Conservation (phyloP, 1,140 invertebrate species). For the Pseudomyrmex cubaensis region DNA sequence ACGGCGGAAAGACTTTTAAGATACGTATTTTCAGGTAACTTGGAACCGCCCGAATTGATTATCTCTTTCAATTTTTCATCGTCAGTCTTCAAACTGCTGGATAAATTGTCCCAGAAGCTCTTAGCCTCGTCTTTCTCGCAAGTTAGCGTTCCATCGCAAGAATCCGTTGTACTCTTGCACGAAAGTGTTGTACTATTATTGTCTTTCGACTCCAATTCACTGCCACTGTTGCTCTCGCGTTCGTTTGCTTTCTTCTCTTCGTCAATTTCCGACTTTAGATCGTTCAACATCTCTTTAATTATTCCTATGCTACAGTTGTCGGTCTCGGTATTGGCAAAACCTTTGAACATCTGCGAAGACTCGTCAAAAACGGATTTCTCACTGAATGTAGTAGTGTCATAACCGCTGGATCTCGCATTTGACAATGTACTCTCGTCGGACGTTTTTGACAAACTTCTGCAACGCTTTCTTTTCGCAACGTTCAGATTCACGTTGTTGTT, state of each 20-base stretch:
- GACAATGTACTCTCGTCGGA: constrained; percentile 52
- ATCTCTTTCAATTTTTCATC: constrained; percentile 79
- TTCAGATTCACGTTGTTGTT: constrained; percentile 57
- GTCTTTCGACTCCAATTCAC: not conserved
- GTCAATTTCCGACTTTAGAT: constrained; percentile 51
- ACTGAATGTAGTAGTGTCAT: constrained; percentile 61
- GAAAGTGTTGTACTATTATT: not conserved
- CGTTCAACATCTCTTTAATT: constrained; percentile 63
- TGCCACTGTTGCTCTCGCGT: not conserved
- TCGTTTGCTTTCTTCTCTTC: not conserved
- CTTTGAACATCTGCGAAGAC: constrained; percentile 64
- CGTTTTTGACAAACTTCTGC: constrained; percentile 66
- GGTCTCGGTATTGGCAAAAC: constrained; percentile 52
- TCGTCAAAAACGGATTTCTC: constrained; percentile 32
- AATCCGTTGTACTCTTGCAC: constrained; percentile 11
- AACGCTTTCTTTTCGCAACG: constrained; percentile 6
- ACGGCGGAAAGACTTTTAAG: not conserved
- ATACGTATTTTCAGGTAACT: constrained; percentile 44
- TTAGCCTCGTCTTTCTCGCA: not conserved
- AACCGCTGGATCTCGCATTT: constrained; percentile 68
- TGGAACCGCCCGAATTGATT: constrained; percentile 55
- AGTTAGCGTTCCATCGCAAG: not conserved
- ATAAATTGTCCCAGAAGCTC: constrained; percentile 55
- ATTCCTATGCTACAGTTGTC: constrained; percentile 59
- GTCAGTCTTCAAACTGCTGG: constrained; percentile 76